Conservation (phyloP, 2,113 vertebrate species). For the Aphelocoma coerulescens region DNA sequence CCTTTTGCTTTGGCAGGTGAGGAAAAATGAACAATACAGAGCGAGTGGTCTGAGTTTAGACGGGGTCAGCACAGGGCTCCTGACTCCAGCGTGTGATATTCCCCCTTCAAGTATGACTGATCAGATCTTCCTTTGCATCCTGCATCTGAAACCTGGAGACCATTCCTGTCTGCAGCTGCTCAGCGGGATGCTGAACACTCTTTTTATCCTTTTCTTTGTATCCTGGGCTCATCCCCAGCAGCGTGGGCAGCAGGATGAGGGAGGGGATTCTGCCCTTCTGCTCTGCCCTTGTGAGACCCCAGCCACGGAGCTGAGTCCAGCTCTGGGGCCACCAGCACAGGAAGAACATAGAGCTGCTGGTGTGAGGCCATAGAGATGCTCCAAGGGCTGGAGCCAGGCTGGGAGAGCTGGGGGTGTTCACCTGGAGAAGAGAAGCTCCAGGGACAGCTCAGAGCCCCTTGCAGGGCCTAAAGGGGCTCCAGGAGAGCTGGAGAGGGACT, state of each 20-base stretch:
- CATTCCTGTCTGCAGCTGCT: background rate
- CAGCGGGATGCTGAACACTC: background rate
- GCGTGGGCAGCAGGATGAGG: background rate
- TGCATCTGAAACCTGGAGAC: background rate
- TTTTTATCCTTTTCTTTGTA: rapidly evolving
- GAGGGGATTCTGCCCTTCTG: background rate
- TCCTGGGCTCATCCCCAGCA: background rate
- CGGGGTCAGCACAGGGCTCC: background rate
- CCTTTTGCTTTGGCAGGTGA: background rate
- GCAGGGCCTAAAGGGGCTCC: background rate
- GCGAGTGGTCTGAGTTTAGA: background rate
- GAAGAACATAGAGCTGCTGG: background rate
- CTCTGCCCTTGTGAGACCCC: background rate
- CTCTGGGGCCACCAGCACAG: background rate
- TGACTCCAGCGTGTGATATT: background rate
- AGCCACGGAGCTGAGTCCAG: background rate
- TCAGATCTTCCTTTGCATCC: background rate
- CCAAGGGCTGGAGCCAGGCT: background rate
- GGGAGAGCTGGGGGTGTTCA: background rate
- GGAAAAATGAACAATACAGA: background rate
- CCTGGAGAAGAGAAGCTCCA: background rate
- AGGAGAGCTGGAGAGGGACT: background rate
- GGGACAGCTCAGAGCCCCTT: background rate
- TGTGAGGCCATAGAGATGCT: rapidly evolving
- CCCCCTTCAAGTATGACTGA: rapidly evolving